Evolutionary conservation across 2,888 invertebrate genomes (phyloP).

Genomic region (Eremobia ochroleuca): DNA sequence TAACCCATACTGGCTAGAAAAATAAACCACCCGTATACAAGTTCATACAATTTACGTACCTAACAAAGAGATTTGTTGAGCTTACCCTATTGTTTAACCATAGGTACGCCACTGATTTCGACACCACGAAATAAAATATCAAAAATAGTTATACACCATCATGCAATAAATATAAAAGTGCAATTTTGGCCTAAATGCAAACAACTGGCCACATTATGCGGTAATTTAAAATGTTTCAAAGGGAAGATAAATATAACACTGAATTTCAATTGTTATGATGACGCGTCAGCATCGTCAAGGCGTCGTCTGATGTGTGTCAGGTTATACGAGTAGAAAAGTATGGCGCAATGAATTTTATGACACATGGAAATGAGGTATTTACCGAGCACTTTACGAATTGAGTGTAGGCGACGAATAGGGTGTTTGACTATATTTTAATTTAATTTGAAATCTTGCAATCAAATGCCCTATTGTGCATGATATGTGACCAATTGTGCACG

Average conservation of each 20-base stretch:
- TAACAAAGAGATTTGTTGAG: not conserved
- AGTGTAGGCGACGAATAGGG: slow-evolving; percentile 1
- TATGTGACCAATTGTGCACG: slow-evolving; percentile 52
- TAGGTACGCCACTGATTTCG: slow-evolving; percentile 41
- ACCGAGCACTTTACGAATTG: not conserved
- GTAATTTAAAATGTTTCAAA: not conserved
- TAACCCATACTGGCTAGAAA: not conserved
- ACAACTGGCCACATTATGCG: slow-evolving; percentile 22
- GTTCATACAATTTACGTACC: not conserved
- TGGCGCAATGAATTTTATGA: not conserved
- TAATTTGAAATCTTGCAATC: not conserved
- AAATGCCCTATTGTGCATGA: slow-evolving; percentile 3
- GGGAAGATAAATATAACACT: not conserved
- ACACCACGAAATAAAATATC: slow-evolving; percentile 17
- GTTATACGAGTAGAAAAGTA: not conserved
- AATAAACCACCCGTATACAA: not conserved
- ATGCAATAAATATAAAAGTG: slow-evolving; percentile 39
- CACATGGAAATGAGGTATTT: slow-evolving; percentile 1
- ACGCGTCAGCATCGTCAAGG: too few relatives aligned
- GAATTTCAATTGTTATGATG: not conserved
- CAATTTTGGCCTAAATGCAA: slow-evolving; percentile 32
- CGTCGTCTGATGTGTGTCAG: too few relatives aligned
- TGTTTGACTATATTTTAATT: slow-evolving; percentile 8
- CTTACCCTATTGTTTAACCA: not conserved
- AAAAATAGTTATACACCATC: slow-evolving; percentile 17